Base-by-base conservation (phyloP, 2,113 vertebrate genomes). In the Clarias magur region DNA sequence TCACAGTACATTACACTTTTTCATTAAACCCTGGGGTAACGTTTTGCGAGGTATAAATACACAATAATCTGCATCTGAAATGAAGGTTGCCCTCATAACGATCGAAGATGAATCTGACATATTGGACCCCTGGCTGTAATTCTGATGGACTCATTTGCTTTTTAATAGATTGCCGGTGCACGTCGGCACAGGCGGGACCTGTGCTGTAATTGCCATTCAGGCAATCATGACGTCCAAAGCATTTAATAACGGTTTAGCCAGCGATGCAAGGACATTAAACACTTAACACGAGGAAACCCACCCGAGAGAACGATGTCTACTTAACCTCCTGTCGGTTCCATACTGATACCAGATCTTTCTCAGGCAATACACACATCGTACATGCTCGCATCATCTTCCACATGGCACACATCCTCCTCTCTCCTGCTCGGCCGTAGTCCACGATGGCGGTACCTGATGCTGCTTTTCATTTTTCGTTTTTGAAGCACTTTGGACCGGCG, bases 391-490 rank as follows among this genome's bases (percentile, higher is more conserved):
- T 34, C 30, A 86, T 3, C 5, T 27, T 56, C 48, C 27, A 53
- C 23, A 48, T 9, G 34, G 3, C 78, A 72, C 54, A 72, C 57
- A 48, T 57, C 34, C 42, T 30, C 67, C 42, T 30, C 67, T 81
- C 48, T 67, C 67, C 68, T 27, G 34, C 73, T 53, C 79, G 60
- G 12, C 57, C 53, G 56, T 4, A 82, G 38, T 27, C 80, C 12
- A 48, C 79, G 13, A 0, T 15, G 2, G 10, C 12, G 3, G 15
- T 17, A 16, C 53, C 79, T 42, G 57, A 56, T 80, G 27, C 68
- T 56, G 38, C n/a, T 53, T 76, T 87, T 87, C 54, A 81, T 85
- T 81, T 81, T 85, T 80, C 38, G 73, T 88, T 85, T 72, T 76
- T 5, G 16, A 81, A 23, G 75, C 65, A 85, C 63, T 67, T 63